Evolutionary conservation across 2,113 vertebrate species (phyloP).

Genomic region (Odocoileus hemionus): DNA sequence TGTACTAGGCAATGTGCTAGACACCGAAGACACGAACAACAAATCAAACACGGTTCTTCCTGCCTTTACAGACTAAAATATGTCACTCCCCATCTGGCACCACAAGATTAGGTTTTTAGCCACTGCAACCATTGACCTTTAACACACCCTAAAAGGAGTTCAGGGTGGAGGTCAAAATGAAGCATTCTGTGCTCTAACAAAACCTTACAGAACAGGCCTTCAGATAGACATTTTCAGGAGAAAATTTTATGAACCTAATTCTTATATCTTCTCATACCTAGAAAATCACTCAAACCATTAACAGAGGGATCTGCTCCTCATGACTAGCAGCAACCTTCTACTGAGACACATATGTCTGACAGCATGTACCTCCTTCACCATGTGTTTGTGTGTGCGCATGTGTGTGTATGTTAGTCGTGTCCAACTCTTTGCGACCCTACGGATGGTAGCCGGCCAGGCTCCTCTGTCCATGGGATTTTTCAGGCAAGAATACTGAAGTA

Average conservation of each 20-base stretch:
- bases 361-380: not conserved
- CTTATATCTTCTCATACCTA: not conserved
- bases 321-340: not conserved
- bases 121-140: not conserved
- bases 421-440: not conserved
- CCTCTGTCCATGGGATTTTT: not conserved
- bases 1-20: not conserved
- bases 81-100: not conserved
- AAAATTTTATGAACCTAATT: not conserved
- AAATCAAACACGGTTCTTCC: not conserved
- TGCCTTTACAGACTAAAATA: not conserved
- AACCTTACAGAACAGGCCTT: not conserved
- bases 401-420: not conserved
- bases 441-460: not conserved
- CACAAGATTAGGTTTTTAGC: not conserved
- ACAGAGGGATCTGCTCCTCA: not conserved
- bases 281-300: not conserved
- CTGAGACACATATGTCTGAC: not conserved
- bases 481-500: not conserved
- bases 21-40: not conserved
- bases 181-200: not conserved
- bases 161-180: not conserved
- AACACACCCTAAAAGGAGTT: not conserved
- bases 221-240: not conserved
- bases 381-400: accelerated